These are phyloP conservation scores for Notoglanidium macrostoma DNA, from an alignment of 2,797 vertebrate species.

Conservation along the genomic window DNA sequence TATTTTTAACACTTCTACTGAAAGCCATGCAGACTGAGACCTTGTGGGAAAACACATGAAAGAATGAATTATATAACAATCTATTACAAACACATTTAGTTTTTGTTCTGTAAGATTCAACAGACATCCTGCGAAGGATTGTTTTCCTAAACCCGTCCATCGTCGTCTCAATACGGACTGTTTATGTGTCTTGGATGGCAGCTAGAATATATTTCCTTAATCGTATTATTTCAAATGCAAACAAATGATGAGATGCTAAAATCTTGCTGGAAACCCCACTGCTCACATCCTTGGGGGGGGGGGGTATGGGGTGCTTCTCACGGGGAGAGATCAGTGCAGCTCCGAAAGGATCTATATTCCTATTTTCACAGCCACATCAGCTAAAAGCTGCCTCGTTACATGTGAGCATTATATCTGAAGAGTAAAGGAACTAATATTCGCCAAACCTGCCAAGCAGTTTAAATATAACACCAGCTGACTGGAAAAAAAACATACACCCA, in stretches of 20 bases:
- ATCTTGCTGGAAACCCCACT: constrained; percentile 18
- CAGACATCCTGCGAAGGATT: constrained; percentile 13
- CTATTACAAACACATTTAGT: constrained; percentile 10
- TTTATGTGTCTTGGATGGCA: constrained; percentile 53
- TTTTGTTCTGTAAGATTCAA: not conserved
- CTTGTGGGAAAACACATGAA: not conserved
- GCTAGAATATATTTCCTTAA: constrained; percentile 45
- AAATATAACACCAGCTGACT: not conserved
- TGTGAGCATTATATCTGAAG: not conserved
- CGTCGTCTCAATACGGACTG: constrained; percentile 21
- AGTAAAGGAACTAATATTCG: constrained; percentile 17
- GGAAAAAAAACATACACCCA: no score
- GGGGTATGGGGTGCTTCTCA: not conserved
- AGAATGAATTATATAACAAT: not conserved
- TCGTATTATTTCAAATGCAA: constrained; percentile 41
- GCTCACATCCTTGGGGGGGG: constrained; percentile 30
- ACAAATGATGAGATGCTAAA: constrained; percentile 18
- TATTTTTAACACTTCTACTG: not conserved
- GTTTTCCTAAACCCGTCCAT: constrained; percentile 39
- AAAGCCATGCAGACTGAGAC: not conserved
- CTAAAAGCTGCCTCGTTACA: not conserved
- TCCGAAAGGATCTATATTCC: not conserved
- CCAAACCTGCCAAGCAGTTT: not conserved
- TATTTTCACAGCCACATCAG: constrained; percentile 16
- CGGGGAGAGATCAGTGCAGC: not conserved